These are phyloP conservation scores for Drosophila demipolita DNA, from an alignment of 2,888 invertebrate species.

Conservation along the genomic window DNA sequence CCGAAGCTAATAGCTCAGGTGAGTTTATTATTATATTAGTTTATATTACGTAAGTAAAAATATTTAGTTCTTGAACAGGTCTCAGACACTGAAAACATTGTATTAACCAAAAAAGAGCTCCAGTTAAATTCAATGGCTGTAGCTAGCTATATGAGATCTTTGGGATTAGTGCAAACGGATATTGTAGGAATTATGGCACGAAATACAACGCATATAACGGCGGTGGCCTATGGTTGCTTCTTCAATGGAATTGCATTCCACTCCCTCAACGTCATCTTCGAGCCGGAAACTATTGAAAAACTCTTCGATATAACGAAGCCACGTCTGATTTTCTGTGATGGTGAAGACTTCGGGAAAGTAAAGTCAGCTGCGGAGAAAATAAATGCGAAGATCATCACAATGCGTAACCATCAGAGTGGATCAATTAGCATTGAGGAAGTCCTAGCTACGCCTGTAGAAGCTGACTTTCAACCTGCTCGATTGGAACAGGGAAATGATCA, in stretches of 20 bases:
- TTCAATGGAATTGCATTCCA: constrained; percentile 66
- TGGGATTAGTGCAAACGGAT: constrained; percentile 64
- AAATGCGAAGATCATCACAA: constrained; percentile 55
- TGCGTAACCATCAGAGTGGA: constrained; percentile 55
- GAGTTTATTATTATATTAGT: not conserved
- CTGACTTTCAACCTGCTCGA: constrained; percentile 55
- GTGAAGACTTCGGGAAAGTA: constrained; percentile 62
- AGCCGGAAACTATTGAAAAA: constrained; percentile 1
- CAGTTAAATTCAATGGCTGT: constrained; percentile 62
- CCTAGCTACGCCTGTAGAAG: constrained; percentile 33
- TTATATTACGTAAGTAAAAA: no score
- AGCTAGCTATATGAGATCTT: constrained; percentile 59
- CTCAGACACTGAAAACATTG: constrained; percentile 61
- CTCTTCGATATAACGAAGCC: constrained; percentile 71
- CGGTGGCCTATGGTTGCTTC: constrained; percentile 70
- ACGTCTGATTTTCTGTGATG: constrained; percentile 65
- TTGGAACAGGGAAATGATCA: constrained; percentile 72
- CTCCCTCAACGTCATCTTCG: no score
- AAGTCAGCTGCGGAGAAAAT: constrained; percentile 33
- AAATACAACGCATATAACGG: constrained; percentile 70
- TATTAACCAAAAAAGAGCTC: constrained; percentile 55
- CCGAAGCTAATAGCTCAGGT: constrained; percentile 45
- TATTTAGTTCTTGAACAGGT: constrained; percentile 48
- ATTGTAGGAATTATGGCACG: constrained; percentile 73
- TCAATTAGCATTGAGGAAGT: constrained; percentile 50